These are phyloP conservation scores for Pollenia amentaria DNA, from an alignment of 2,888 invertebrate genomes.

Conservation along the genomic window DNA sequence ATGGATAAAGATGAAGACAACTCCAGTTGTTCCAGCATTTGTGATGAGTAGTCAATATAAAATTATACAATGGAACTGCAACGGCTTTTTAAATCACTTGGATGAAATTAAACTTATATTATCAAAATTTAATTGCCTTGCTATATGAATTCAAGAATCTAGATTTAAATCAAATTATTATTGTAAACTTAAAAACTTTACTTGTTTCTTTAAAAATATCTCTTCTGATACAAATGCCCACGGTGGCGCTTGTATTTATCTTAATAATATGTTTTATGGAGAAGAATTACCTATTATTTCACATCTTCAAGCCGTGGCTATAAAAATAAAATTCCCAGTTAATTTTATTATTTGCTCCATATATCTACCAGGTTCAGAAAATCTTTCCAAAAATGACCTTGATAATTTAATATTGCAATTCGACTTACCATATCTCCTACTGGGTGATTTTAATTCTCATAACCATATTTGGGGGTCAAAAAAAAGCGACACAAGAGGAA, in stretches of 20 bases:
- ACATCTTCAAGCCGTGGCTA: slow-evolving; percentile 36
- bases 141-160: slow-evolving; percentile 51
- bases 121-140: slow-evolving; percentile 51
- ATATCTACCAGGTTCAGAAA: slow-evolving; percentile 30
- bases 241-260: slow-evolving; percentile 48
- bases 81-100: slow-evolving; percentile 52
- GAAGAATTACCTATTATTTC: slow-evolving; percentile 30
- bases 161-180: slow-evolving; percentile 49
- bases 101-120: slow-evolving; percentile 56
- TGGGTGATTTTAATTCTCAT: slow-evolving; percentile 60
- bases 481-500: slow-evolving; percentile 29
- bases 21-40: slow-evolving; percentile 2
- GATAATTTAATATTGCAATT: slow-evolving; percentile 42
- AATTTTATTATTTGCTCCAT: not conserved
- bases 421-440: slow-evolving; percentile 41
- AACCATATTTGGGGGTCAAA: slow-evolving; percentile 40
- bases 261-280: slow-evolving; percentile 34
- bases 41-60: slow-evolving; percentile 38
- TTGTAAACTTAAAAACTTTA: slow-evolving; percentile 51
- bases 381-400: slow-evolving; percentile 10
- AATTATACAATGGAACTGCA: slow-evolving; percentile 65
- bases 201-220: slow-evolving; percentile 42
- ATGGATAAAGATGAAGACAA: slow-evolving; percentile 5
- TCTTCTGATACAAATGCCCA: slow-evolving; percentile 6
- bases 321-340: slow-evolving; percentile 7